These are phyloP conservation scores for Parauchenoglanis punctatus DNA, from an alignment of 2,797 vertebrate genomes.

Conservation along the genomic window DNA sequence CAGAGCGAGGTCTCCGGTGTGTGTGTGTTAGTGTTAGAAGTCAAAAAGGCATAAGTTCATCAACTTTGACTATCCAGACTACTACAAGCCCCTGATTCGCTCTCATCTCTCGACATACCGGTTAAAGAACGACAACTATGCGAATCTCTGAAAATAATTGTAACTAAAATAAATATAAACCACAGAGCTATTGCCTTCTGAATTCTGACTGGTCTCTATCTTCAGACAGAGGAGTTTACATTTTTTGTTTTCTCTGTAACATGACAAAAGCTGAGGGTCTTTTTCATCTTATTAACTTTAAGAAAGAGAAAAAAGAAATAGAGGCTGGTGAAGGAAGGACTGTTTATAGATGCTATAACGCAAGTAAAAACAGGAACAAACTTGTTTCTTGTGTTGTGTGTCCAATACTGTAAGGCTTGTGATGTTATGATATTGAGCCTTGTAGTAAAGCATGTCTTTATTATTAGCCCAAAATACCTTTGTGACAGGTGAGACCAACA, in stretches of 20 bases:
- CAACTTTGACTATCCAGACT: not conserved
- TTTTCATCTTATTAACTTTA: not conserved
- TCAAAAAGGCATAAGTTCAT: not conserved
- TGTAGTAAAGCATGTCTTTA: constrained; percentile 36
- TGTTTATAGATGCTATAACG: not conserved
- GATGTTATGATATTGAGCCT: not conserved
- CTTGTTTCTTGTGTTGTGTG: not conserved
- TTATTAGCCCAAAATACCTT: constrained; percentile 52
- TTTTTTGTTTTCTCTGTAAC: not conserved
- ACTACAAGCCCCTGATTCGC: not conserved
- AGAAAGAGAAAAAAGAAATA: not conserved
- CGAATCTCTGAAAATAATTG: not conserved
- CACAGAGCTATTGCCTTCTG: not conserved
- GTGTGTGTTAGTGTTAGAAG: not conserved
- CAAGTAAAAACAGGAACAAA: not conserved
- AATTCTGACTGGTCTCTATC: not conserved
- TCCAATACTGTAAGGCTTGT: not conserved
- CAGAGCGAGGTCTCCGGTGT: not conserved
- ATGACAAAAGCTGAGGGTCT: not conserved
- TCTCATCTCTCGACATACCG: not conserved
- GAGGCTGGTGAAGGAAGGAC: not conserved
- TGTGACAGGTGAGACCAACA: constrained; percentile 53
- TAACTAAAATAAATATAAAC: not conserved
- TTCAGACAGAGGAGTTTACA: not conserved
- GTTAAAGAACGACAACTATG: not conserved